Percentiles rank a stretch among this genome's conserved stretches.
phyloP scores from a whole-genome alignment of 2,797 vertebrate genomes.

The Ptychobarbus kaznakovi region DNA sequence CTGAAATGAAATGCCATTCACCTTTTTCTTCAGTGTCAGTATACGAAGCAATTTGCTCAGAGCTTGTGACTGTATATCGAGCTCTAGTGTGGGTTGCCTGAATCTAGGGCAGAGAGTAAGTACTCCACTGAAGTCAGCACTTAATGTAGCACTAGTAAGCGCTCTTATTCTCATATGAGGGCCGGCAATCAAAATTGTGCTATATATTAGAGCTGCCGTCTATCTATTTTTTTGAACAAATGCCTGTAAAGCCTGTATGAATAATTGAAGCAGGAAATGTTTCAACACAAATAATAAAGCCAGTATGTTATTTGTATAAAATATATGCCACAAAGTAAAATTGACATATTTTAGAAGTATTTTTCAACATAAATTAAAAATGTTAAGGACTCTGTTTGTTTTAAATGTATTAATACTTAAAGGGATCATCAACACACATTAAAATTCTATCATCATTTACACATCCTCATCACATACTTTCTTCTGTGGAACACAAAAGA shows the following conservation, averaged over 20 bases:
- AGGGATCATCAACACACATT: background rate
- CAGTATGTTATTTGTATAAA: background rate
- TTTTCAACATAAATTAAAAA: background rate
- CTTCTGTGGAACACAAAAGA: background rate
- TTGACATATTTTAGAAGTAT: background rate
- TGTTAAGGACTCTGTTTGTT: background rate
- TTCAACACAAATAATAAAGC: slow-evolving; percentile 17
- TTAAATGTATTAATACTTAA: background rate
- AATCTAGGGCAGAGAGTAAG: slow-evolving; percentile 54
- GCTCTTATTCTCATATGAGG: slow-evolving; percentile 41
- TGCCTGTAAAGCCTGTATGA: background rate
- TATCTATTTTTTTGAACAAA: slow-evolving; percentile 32
- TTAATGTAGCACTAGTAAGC: slow-evolving; percentile 41
- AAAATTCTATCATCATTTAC: background rate
- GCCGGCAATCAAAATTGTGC: slow-evolving; percentile 41
- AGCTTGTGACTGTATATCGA: slow-evolving; percentile 32
- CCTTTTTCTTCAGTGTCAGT: slow-evolving; percentile 22
- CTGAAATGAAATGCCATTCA: slow-evolving; percentile 18
- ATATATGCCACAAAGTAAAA: background rate
- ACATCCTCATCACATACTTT: background rate
- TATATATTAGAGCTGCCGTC: slow-evolving; percentile 36
- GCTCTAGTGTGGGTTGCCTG: slow-evolving; percentile 42
- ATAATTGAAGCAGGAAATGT: slow-evolving; percentile 18
- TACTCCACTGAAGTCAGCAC: slow-evolving; percentile 48
- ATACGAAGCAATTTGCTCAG: slow-evolving; percentile 19